Conservation (phyloP, 2,888 invertebrate genomes). For the Malacosoma neustria region DNA sequence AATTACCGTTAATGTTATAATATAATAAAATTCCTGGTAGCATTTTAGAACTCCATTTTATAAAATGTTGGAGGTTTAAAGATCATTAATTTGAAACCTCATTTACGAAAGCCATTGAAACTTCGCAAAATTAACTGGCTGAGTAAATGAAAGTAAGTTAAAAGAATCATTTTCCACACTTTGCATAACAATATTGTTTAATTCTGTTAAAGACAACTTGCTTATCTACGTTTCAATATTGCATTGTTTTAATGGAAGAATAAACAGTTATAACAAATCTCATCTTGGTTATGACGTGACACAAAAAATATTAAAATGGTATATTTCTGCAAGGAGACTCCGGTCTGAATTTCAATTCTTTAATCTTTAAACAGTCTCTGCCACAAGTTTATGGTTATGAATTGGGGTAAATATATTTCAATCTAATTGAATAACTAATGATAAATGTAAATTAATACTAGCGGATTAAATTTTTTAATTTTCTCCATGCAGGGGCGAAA, state of each 20-base stretch:
- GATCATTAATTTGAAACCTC: slow-evolving; percentile 1
- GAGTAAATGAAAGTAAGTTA: background rate
- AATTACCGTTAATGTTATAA: slow-evolving; percentile 15
- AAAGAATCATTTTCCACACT: background rate
- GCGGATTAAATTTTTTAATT: too few relatives aligned
- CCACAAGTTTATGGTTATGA: too few relatives aligned
- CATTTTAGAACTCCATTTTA: slow-evolving; percentile 13
- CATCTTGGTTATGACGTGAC: slow-evolving; percentile 1
- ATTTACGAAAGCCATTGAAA: background rate
- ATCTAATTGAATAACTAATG: too few relatives aligned
- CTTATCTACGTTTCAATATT: too few relatives aligned
- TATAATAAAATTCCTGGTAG: slow-evolving; percentile 12
- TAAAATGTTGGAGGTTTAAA: slow-evolving; percentile 2
- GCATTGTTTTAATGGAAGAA: too few relatives aligned
- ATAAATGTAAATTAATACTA: too few relatives aligned
- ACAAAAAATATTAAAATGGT: background rate
- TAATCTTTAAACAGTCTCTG: too few relatives aligned
- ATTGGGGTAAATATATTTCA: too few relatives aligned
- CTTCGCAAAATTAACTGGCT: background rate
- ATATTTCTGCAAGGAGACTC: too few relatives aligned
- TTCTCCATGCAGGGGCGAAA: too few relatives aligned
- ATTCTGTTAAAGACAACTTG: too few relatives aligned
- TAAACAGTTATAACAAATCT: background rate
- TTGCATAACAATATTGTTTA: background rate
- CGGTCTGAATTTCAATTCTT: too few relatives aligned